Evolutionary conservation across 1,140 invertebrate species (phyloP).

Genomic region (Hycleus phaleratus): DNA sequence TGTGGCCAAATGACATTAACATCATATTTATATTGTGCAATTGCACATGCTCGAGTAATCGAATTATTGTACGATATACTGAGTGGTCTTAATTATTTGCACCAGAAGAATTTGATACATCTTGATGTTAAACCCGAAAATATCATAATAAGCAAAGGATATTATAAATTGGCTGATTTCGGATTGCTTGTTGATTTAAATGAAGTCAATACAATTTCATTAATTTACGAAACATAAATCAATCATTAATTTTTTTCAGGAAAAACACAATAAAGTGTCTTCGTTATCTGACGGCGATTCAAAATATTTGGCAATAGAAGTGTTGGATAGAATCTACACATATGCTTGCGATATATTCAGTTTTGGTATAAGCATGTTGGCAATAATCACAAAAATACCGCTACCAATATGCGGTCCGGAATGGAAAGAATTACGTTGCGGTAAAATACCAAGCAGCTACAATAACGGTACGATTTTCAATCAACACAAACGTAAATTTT

Average conservation of each 20-base stretch:
- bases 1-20: constrained; percentile 47
- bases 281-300: constrained; percentile 60
- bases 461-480: constrained; percentile 19
- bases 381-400: constrained; percentile 62
- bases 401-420: constrained; percentile 57
- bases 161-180: constrained; percentile 68
- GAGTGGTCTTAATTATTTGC: constrained; percentile 27
- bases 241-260: not conserved
- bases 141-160: constrained; percentile 56
- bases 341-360: constrained; percentile 57
- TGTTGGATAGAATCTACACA: constrained; percentile 56
- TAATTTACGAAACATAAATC: not conserved
- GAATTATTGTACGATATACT: constrained; percentile 40
- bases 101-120: constrained; percentile 52
- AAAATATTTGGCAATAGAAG: constrained; percentile 66
- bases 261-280: constrained; percentile 1
- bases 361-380: constrained; percentile 65
- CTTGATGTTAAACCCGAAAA: constrained; percentile 74
- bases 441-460: constrained; percentile 13
- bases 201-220: constrained; percentile 40
- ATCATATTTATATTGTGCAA: constrained; percentile 42
- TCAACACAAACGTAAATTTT: too few species aligned
- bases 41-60: constrained; percentile 24
- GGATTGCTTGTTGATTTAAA: constrained; percentile 61
- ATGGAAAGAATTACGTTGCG: constrained; percentile 59